Base-by-base conservation (phyloP, 1,140 invertebrate genomes). In the Rhizoglyphus robini region DNA sequence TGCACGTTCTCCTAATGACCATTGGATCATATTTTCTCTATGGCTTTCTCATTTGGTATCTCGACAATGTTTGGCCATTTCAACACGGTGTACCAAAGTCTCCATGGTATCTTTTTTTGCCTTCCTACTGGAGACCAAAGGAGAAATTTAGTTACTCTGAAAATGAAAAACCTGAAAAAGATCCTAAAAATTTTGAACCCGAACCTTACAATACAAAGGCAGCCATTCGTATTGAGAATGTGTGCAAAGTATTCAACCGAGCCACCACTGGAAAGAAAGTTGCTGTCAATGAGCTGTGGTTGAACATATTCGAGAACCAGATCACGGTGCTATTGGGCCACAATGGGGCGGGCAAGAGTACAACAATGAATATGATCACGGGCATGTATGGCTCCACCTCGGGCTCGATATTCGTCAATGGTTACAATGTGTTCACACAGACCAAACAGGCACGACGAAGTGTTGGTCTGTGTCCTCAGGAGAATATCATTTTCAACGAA, bases 301-400 rank as follows among this genome's bases (percentile, higher is more conserved):
- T 83, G 0, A 81, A 81, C 67, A 82, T 84, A 69, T 83, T 81
- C 68, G 77, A 83, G 70, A 78, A 76, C 13, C 81, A 83, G 68
- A 82, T 83, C 30, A 83, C 82, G 18, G 78, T 80, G 15, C 80
- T 84, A 68, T 73, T 83, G 18, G 82, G 82, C n/a, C 82, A 83
- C 68, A 83, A 83, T 72, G 82, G 82, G 41, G 82, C 82, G 8
- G 82, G 82, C n/a, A 83, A 83, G 74, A 83, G 81, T 1, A 84
- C 82, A 30, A 69, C 84, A 68, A 85, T 92, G 83, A 82, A 83
- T 1, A 88, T 90, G 79, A 76, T 90, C 1, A 90, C 87, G 65
- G 76, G 76, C 25, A 27, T n/a, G n/a, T n/a, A n/a, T n/a, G n/a
- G n/a, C n/a, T n/a, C 86, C 25, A 83, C 83, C 0, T 78, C 75